Percentiles rank a stretch among this genome's conserved stretches.
phyloP scores from a whole-genome alignment of 2,797 vertebrate genomes.

The Epinephelus coioides region DNA sequence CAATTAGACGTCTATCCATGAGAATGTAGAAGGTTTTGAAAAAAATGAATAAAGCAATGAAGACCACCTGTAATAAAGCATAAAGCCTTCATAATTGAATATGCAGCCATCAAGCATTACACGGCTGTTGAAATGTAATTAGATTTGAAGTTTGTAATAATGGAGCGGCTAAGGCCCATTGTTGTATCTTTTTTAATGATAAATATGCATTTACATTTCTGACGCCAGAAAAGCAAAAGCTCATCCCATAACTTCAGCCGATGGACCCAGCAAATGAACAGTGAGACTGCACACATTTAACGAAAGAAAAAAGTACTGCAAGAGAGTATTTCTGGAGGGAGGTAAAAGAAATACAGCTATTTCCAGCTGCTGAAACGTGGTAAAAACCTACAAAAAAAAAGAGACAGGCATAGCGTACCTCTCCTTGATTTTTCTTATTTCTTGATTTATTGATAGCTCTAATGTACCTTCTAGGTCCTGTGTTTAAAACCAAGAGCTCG shows the following conservation, averaged over 20 bases:
- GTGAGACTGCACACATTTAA: not conserved
- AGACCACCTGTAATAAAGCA: conserved; percentile 32
- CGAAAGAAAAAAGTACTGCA: no score
- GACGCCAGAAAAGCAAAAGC: not conserved
- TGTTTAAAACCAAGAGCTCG: conserved; percentile 46
- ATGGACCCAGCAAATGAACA: no score
- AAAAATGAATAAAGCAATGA: conserved; percentile 38
- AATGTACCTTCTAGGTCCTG: conserved; percentile 46
- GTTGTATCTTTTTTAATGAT: conserved; percentile 10
- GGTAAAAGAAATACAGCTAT: not conserved
- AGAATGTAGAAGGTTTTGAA: conserved; percentile 7
- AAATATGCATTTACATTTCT: conserved; percentile 17
- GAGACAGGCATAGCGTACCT: not conserved
- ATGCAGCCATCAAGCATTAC: conserved; percentile 32
- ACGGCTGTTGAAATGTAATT: conserved; percentile 38
- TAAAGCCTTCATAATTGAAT: conserved; percentile 19
- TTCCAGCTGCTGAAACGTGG: conserved; percentile 13
- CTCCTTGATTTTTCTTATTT: conserved; percentile 42
- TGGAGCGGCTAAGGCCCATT: not conserved
- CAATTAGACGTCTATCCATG: not conserved
- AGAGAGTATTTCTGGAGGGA: no score
- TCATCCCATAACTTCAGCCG: conserved; percentile 11
- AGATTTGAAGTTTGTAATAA: conserved; percentile 25
- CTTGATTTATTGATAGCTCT: conserved; percentile 64
- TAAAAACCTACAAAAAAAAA: not conserved